phyloP scores from a whole-genome alignment of 2,113 vertebrate genomes.

The Nanorana parkeri region DNA sequence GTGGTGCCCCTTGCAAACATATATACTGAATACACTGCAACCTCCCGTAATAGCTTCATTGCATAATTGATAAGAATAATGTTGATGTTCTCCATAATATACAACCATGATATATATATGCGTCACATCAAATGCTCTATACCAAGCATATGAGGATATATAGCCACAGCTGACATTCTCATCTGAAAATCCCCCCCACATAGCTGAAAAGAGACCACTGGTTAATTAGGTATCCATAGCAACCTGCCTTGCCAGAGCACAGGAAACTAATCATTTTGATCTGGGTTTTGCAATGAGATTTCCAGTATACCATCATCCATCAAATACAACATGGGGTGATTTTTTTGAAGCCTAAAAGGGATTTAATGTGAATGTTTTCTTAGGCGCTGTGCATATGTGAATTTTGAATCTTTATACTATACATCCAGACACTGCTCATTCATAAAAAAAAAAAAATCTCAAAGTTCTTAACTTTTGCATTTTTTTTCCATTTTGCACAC shows the following conservation, averaged over 20 bases:
- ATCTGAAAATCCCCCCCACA: slow-evolving; percentile 38
- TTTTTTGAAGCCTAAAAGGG: slow-evolving; percentile 21
- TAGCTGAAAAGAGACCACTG: slow-evolving; percentile 20
- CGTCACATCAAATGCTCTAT: too few relatives aligned
- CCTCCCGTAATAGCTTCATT: too few relatives aligned
- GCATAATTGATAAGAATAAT: too few relatives aligned
- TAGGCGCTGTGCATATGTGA: neutral
- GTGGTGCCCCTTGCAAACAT: too few relatives aligned
- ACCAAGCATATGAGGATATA: slow-evolving; percentile 8
- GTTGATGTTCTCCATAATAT: too few relatives aligned
- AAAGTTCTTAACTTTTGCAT: too few relatives aligned
- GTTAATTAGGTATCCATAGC: slow-evolving; percentile 51
- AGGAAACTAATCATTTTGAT: slow-evolving; percentile 51
- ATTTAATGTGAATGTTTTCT: slow-evolving; percentile 9
- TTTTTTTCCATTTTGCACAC: too few relatives aligned
- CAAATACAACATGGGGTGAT: slow-evolving; percentile 16
- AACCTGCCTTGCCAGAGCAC: slow-evolving; percentile 42
- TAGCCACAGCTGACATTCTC: slow-evolving; percentile 5
- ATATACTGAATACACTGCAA: too few relatives aligned
- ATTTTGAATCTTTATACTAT: neutral
- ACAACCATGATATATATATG: too few relatives aligned
- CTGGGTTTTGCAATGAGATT: slow-evolving; percentile 46
- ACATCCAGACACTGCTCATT: neutral
- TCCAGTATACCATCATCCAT: slow-evolving; percentile 43
- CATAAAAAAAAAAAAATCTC: neutral